Base-by-base conservation (phyloP, 37 sponge, comb jelly and placozoan species). In the Chondrosia reniformis region DNA sequence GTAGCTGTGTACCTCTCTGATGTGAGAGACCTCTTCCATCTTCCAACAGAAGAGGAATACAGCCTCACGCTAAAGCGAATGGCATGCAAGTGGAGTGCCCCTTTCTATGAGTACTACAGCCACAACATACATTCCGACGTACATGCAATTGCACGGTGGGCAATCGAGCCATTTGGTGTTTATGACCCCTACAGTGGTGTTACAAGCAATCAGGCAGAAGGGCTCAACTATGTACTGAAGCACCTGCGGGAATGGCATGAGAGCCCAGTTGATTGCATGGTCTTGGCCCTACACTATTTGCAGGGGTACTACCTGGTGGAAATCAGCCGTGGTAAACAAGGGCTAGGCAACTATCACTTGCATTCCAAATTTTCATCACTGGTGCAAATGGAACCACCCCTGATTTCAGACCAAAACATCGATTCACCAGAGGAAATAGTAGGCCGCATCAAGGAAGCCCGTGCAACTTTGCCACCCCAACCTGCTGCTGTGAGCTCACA, bases 391-490 rank as follows among this genome's bases (percentile, higher is more conserved):
- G 19, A 43, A 43, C 63, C 79, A 39, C 17, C 7, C n/a, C 63
- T 62, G 25, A 62, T 62, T 62, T 42, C 64, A 40, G 46, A 79
- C 25, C 7, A 24, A 31, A 63, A 22, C n/a, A 25, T 63, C 8
- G 62, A 79, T 39, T 28, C 65, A 25, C 79, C 79, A n/a, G 79
- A 79, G 32, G 79, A 79, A 25, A 79, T 79, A 46, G 79, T 79
- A 6, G 33, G 5, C 22, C 33, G 31, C 33, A 79, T 63, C 45
- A 62, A 63, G 25, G 49, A 43, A 10, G 41, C 76, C 41, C 63
- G 27, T 25, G 76, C 25, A 12, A 44, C 25, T 39, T 75, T 24
- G 30, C 46, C 41, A 42, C 63, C 63, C 27, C 63, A 62, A 62
- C 17, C 63, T 62, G 27, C 41, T 46, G 76, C 76, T 31, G 32